Percentiles rank a stretch among this genome's conserved stretches.
phyloP scores from a whole-genome alignment of 2,113 vertebrate genomes.

The Hucho hucho region DNA sequence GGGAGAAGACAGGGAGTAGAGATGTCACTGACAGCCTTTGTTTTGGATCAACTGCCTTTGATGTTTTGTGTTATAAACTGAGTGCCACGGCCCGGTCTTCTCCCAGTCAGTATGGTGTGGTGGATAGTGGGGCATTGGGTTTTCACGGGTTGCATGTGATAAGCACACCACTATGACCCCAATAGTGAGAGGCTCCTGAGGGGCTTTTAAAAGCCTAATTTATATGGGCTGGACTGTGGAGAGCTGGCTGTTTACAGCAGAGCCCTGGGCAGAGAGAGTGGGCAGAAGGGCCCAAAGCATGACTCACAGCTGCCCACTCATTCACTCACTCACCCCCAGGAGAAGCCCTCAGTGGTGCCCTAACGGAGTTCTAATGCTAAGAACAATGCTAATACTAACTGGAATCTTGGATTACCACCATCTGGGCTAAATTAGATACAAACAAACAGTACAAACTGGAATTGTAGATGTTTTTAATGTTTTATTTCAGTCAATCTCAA shows the following conservation, averaged over 20 bases:
- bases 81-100: neutral
- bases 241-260: slow-evolving; percentile 10
- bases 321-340: slow-evolving; percentile 3
- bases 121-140: neutral
- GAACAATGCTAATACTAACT: too few species aligned
- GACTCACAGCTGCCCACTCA: slow-evolving; percentile 1
- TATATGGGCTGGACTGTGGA: slow-evolving; percentile 8
- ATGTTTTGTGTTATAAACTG: neutral
- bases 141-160: neutral
- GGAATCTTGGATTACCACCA: too few species aligned
- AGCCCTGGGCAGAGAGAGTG: neutral
- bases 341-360: neutral
- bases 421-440: too few species aligned
- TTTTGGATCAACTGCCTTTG: neutral
- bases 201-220: slow-evolving; percentile 5
- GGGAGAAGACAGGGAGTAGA: neutral
- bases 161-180: slow-evolving; percentile 17
- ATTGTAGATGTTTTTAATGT: too few species aligned
- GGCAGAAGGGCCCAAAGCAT: neutral
- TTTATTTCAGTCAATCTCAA: too few species aligned
- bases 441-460: too few species aligned
- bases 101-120: neutral
- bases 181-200: neutral
- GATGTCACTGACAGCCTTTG: neutral
- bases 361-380: neutral